These are phyloP conservation scores for Paguma larvata DNA, from an alignment of 2,797 vertebrate species.

Conservation along the genomic window DNA sequence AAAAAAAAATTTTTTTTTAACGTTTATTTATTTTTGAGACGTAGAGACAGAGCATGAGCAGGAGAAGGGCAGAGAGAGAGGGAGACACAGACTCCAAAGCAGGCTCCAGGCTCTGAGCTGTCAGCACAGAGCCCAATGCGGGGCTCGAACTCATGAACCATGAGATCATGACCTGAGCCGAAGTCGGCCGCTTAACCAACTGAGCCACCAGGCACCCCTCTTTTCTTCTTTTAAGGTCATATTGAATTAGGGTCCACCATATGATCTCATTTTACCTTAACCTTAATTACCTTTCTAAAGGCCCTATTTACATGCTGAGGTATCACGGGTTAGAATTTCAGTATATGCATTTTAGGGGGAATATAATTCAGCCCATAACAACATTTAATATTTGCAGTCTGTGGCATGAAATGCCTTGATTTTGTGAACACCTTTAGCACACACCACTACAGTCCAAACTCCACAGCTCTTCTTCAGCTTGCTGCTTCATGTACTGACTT, in stretches of 20 bases:
- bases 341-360: neutral
- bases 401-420: neutral
- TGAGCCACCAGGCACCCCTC: too few relatives aligned
- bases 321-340: neutral
- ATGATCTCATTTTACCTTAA: neutral
- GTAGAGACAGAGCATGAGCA: too few relatives aligned
- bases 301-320: neutral
- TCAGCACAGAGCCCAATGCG: too few relatives aligned
- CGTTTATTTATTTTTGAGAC: too few relatives aligned
- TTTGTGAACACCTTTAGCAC: neutral
- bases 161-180: too few relatives aligned
- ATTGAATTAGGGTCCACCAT: neutral
- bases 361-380: neutral
- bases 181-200: too few relatives aligned
- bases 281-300: neutral
- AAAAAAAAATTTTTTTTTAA: too few relatives aligned
- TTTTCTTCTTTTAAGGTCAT: neutral
- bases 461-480: neutral
- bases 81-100: too few relatives aligned
- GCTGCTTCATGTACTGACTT: neutral
- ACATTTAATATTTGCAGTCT: neutral
- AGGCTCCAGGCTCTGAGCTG: too few relatives aligned
- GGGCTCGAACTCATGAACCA: too few relatives aligned
- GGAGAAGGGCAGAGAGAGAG: too few relatives aligned
- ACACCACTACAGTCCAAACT: rapidly evolving